phyloP scores from a whole-genome alignment of 2,797 vertebrate genomes.

The Cossypha polioptera region DNA sequence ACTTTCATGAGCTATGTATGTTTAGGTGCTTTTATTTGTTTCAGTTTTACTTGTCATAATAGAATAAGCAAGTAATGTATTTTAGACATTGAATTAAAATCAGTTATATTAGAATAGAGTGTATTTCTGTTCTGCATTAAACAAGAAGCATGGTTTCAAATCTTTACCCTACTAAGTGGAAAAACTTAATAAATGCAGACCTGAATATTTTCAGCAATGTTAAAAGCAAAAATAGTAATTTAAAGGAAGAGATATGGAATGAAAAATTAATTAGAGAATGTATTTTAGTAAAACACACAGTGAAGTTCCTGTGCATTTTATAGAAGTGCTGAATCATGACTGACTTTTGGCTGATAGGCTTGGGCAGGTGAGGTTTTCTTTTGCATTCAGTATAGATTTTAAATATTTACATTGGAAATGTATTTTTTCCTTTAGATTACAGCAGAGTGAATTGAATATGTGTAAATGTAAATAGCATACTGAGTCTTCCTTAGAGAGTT shows the following conservation, averaged over 20 bases:
- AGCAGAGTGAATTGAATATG: slow-evolving; percentile 31
- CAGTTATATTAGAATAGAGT: neutral
- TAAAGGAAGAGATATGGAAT: slow-evolving; percentile 18
- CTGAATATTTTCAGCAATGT: neutral
- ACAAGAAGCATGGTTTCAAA: neutral
- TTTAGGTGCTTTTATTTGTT: neutral
- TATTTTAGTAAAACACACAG: slow-evolving; percentile 31
- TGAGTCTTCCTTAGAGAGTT: neutral
- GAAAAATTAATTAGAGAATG: slow-evolving; percentile 43
- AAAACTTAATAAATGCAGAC: neutral
- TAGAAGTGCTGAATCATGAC: slow-evolving; percentile 18
- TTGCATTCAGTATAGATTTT: slow-evolving; percentile 33
- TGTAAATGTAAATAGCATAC: neutral
- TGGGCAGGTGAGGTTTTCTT: neutral
- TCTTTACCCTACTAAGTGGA: neutral
- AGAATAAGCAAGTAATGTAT: neutral
- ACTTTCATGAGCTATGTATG: neutral
- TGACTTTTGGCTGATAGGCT: neutral
- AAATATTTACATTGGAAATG: slow-evolving; percentile 46
- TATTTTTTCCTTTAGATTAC: slow-evolving; percentile 45
- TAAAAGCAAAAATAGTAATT: neutral
- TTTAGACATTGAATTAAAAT: neutral
- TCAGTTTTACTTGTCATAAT: neutral
- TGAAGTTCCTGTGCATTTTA: slow-evolving; percentile 46
- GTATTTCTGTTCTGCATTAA: neutral